Base-by-base conservation (phyloP, 1,140 invertebrate species). In the Magallana ariakensis region DNA sequence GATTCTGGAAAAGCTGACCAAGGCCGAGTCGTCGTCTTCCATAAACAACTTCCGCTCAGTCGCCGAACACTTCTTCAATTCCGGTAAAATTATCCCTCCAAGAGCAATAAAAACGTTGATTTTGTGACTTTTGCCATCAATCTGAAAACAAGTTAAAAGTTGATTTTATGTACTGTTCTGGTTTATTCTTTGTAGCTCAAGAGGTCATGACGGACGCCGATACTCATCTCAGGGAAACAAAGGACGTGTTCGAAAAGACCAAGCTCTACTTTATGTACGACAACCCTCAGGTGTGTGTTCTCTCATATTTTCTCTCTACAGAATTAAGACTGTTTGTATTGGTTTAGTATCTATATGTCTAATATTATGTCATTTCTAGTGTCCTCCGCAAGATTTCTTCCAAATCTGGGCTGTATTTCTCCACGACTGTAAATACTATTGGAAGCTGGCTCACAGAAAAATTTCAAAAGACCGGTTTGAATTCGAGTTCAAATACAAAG, bases 341-440 rank as follows among this genome's bases (percentile, higher is more conserved):
- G 5, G 15, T 16, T 60, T 11, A 60, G 6, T 60, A 60, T 60
- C 58, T 60, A 60, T 13, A 22, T 33, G 33, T 26, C 9, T 22
- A 1, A 70, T 70, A 11, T 54, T 80, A 46, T 46, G 85, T 53
- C 70, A 53, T 83, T 90, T 90, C 54, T 80, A 93, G 92, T 82
- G 85, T 62, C 90, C 90, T 13, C 91, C 92, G 13, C 91, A 93
- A 53, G 90, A 90, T 60, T 94, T 94, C 62, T 92, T 93, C 86
- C 89, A 92, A 53, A 91, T 92, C 9, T 94, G 93, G 93, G 92
- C 91, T 0, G 88, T 91, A 1, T 94, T 94, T 86, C 91, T 94
- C 11, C 92, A 93, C 75, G 94, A 94, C 85, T 93, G 92, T 85
- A 93, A 93, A 62, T 93, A 92, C 75, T 93, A 92, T 85, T 94